Conservation (phyloP, 2,888 invertebrate species). For the Spialia ferax region DNA sequence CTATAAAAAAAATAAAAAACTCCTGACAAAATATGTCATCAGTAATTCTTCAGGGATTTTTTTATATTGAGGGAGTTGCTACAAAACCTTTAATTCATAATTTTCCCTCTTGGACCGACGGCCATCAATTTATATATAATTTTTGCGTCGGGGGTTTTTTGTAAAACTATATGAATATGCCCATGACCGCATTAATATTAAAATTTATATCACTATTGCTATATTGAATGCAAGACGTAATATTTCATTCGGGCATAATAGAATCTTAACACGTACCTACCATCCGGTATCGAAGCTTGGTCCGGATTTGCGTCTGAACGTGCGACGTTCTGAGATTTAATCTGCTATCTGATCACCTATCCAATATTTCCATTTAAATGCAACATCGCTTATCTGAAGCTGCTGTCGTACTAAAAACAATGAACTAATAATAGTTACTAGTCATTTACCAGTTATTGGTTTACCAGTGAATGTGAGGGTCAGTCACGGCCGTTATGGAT, state of each 20-base stretch:
- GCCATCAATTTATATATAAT: too few species aligned
- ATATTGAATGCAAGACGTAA: conserved; percentile 1
- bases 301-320: conserved; percentile 31
- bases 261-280: conserved; percentile 33
- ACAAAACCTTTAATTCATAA: too few species aligned
- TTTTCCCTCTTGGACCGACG: too few species aligned
- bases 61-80: too few species aligned
- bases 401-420: neutral
- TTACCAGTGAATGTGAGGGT: too few species aligned
- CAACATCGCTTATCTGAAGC: conserved; percentile 18
- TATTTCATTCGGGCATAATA: conserved; percentile 32
- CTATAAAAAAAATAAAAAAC: too few species aligned
- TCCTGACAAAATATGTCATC: too few species aligned
- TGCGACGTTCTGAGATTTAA: conserved; percentile 42
- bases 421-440: neutral
- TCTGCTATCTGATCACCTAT: conserved; percentile 45
- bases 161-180: too few species aligned
- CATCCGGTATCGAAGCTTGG: conserved; percentile 20
- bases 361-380: conserved; percentile 48
- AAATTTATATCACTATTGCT: conserved; percentile 7
- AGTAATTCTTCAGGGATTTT: too few species aligned
- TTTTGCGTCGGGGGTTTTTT: too few species aligned
- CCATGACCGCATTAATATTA: neutral
- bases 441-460: too few species aligned
- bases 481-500: too few species aligned